These are phyloP conservation scores for Vultur gryphus DNA, from an alignment of 2,797 vertebrate genomes.

Conservation along the genomic window DNA sequence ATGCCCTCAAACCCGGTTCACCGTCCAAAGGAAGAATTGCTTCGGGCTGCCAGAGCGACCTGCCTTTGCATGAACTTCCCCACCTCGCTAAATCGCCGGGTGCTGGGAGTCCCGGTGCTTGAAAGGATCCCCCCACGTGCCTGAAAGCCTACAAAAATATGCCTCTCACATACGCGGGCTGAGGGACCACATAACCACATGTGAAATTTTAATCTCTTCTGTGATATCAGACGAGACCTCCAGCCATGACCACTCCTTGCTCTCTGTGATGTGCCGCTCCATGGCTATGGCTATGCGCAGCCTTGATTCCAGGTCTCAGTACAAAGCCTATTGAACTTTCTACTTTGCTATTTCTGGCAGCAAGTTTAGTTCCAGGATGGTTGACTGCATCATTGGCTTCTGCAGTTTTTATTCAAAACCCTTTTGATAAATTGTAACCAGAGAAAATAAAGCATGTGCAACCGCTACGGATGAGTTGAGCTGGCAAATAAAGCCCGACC, in stretches of 20 bases:
- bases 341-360: background rate
- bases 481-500: accelerated
- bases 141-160: accelerated
- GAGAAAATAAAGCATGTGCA: background rate
- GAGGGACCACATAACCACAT: accelerated
- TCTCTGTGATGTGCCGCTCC: accelerated
- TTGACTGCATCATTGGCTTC: accelerated
- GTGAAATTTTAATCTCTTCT: background rate
- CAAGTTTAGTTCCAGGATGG: background rate
- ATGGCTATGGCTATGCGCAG: accelerated
- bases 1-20: accelerated
- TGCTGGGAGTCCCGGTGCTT: background rate
- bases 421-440: background rate
- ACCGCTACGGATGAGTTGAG: accelerated
- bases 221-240: accelerated
- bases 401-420: background rate
- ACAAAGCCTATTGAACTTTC: accelerated
- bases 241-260: accelerated
- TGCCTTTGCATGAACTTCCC: accelerated
- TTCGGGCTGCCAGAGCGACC: no score
- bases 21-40: accelerated
- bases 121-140: accelerated
- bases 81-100: accelerated
- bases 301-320: accelerated
- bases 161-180: accelerated